Conservation (phyloP, 2,888 invertebrate genomes). For the Actias luna region DNA sequence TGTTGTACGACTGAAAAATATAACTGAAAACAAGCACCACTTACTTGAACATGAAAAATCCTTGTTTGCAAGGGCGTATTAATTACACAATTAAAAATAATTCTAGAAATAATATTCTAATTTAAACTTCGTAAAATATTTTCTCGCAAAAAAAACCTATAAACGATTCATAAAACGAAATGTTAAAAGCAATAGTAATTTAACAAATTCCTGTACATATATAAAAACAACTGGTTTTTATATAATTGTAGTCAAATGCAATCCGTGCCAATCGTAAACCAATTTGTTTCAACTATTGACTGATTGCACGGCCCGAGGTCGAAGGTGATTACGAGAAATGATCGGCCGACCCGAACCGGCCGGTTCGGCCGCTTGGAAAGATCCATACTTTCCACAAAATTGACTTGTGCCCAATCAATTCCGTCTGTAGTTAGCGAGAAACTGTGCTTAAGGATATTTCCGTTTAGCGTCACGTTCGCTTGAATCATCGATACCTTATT, state of each 20-base stretch:
- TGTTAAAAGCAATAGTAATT: too few species aligned
- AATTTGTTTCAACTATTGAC: constrained; percentile 7
- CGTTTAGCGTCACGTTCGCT: not conserved
- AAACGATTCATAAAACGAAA: too few species aligned
- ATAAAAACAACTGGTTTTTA: not conserved
- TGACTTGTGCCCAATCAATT: constrained; percentile 4
- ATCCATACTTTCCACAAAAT: constrained; percentile 6
- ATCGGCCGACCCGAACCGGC: constrained; percentile 12
- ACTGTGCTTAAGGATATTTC: not conserved
- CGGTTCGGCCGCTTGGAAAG: not conserved
- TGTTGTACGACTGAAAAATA: too few species aligned
- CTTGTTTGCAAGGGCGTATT: too few species aligned
- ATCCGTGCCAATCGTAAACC: constrained; percentile 8
- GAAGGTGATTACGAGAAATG: constrained; percentile 12
- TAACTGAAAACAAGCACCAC: too few species aligned
- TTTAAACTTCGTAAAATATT: too few species aligned
- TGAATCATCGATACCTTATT: not conserved
- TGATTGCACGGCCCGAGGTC: constrained; percentile 5
- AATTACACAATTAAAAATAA: too few species aligned
- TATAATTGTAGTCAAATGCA: constrained; percentile 7
- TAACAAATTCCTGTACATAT: too few species aligned
- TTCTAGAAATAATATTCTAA: too few species aligned
- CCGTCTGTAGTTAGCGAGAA: not conserved
- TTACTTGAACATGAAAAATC: too few species aligned
- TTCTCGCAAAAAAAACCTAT: too few species aligned